These are phyloP conservation scores for Pseudocheirus occidentalis DNA, from an alignment of 2,797 vertebrate genomes.

Conservation along the genomic window DNA sequence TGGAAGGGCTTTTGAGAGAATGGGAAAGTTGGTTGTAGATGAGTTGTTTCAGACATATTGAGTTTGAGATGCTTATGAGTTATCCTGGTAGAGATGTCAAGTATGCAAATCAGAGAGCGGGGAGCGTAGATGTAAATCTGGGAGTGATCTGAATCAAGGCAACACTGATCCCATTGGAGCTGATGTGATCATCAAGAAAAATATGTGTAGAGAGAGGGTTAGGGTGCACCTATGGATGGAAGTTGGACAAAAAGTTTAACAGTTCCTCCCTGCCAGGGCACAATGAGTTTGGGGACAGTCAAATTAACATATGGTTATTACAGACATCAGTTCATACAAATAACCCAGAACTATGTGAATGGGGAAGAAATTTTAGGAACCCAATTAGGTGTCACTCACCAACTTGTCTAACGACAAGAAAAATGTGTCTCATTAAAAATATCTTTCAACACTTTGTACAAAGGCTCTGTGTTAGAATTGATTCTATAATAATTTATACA, in stretches of 20 bases:
- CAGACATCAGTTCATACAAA: no score
- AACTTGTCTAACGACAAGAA: background rate
- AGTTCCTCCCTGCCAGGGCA: background rate
- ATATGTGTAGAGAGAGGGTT: no score
- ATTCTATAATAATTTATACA: background rate
- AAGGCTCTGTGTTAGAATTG: background rate
- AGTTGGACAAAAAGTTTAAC: background rate
- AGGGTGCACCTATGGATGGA: background rate
- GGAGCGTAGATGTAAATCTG: background rate
- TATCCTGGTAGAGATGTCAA: background rate
- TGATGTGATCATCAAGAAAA: background rate
- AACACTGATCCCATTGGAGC: background rate
- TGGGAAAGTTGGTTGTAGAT: background rate
- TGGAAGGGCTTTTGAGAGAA: background rate
- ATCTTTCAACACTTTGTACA: background rate
- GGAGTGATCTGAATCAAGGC: background rate
- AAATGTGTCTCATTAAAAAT: background rate
- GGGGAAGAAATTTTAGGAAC: background rate
- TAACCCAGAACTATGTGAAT: background rate
- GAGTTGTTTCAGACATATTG: background rate
- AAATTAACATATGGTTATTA: no score
- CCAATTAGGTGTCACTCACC: background rate
- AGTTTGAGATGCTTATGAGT: background rate
- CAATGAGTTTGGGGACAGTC: no score
- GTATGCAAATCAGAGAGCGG: background rate